These are phyloP conservation scores for Aldrovandia affinis DNA, from an alignment of 2,797 vertebrate species.

Conservation along the genomic window DNA sequence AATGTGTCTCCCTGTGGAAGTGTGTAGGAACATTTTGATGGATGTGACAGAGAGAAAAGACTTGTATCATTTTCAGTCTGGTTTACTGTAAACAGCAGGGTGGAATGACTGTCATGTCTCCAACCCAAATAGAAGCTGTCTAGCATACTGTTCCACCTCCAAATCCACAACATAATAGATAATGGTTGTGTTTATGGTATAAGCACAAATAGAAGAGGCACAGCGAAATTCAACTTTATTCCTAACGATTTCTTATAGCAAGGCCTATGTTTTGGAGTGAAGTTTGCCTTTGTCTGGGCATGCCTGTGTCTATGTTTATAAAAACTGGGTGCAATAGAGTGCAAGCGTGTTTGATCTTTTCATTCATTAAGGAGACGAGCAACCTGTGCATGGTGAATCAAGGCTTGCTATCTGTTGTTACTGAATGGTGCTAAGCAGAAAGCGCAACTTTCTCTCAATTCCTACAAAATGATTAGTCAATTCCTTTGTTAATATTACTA, in stretches of 20 bases:
- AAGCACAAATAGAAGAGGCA: background rate
- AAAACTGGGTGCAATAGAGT: background rate
- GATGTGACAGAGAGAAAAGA: background rate
- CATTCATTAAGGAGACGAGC: background rate
- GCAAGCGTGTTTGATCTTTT: background rate
- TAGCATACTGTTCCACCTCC: too few species aligned
- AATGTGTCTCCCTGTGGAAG: background rate
- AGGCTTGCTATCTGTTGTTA: background rate
- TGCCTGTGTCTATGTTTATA: background rate
- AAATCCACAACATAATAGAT: background rate
- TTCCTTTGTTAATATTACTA: background rate
- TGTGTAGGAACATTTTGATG: background rate
- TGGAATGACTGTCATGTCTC: background rate
- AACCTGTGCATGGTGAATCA: background rate
- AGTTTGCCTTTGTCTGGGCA: background rate
- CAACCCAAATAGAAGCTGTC: too few species aligned
- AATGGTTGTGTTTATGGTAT: background rate
- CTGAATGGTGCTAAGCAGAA: background rate
- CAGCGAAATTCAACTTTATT: background rate
- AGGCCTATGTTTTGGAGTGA: background rate
- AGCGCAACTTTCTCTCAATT: background rate
- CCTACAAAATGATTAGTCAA: background rate
- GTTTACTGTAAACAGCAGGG: background rate
- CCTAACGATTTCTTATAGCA: background rate
- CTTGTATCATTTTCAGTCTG: background rate